phyloP scores from a whole-genome alignment of 2,797 vertebrate species.

The Gephyroberyx darwinii region DNA sequence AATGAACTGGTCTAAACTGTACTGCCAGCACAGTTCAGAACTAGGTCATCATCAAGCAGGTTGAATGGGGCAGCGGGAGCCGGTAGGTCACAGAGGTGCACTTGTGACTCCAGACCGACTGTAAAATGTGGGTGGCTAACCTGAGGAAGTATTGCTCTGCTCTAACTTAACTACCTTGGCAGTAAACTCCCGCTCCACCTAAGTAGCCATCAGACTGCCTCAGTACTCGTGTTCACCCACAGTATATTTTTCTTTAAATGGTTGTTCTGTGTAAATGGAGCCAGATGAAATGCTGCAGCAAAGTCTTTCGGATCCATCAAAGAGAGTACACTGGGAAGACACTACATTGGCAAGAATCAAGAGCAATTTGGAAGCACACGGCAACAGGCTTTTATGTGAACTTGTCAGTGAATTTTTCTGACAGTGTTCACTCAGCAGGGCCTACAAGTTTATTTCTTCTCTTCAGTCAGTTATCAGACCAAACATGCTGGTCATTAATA shows the following conservation, averaged over 20 bases:
- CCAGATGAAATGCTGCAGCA: background rate
- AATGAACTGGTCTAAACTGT: slow-evolving; percentile 58
- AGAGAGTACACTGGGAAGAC: too few relatives aligned
- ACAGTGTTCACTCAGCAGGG: too few relatives aligned
- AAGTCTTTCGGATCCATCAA: background rate
- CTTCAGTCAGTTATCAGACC: background rate
- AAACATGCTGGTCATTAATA: too few relatives aligned
- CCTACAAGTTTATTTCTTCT: background rate
- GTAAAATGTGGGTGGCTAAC: slow-evolving; percentile 21
- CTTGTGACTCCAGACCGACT: slow-evolving; percentile 1
- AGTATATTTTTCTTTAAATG: background rate
- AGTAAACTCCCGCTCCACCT: background rate
- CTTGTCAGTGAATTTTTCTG: too few relatives aligned
- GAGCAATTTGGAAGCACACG: background rate
- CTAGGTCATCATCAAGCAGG: slow-evolving; percentile 52
- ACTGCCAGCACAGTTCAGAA: slow-evolving; percentile 44
- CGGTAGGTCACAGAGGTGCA: slow-evolving; percentile 24
- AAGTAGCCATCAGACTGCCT: background rate
- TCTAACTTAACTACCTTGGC: background rate
- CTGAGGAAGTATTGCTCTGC: slow-evolving; percentile 6
- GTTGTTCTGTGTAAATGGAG: background rate
- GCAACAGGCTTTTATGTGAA: too few relatives aligned
- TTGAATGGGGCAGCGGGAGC: slow-evolving; percentile 14
- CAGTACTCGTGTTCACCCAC: background rate
- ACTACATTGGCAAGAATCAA: background rate